phyloP scores from a whole-genome alignment of 2,888 invertebrate species.

The Cantharis lateralis region DNA sequence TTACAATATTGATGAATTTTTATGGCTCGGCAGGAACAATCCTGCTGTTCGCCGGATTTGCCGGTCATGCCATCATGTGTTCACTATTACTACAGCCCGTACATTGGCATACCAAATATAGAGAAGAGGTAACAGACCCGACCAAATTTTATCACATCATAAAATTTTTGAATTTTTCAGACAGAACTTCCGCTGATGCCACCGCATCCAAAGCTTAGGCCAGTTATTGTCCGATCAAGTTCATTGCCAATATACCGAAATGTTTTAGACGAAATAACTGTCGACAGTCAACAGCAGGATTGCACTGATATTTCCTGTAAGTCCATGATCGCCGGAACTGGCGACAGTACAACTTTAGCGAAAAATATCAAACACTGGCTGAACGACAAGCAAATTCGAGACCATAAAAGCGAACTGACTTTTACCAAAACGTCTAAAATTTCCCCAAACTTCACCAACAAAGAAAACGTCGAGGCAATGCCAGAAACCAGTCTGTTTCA shows the following conservation, averaged over 20 bases:
- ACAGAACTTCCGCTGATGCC: background rate
- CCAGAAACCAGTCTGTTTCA: background rate
- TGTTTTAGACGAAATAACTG: background rate
- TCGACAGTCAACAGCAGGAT: background rate
- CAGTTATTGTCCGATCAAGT: background rate
- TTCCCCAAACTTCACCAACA: background rate
- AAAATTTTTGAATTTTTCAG: background rate
- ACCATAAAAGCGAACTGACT: background rate
- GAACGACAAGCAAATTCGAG: background rate
- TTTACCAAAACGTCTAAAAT: background rate
- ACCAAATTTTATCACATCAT: too few relatives aligned
- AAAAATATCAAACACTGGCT: background rate
- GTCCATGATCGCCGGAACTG: background rate
- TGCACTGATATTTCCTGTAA: background rate
- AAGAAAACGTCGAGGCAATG: background rate
- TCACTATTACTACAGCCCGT: slow-evolving; percentile 74
- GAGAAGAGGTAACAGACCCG: slow-evolving; percentile 36
- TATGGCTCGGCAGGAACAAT: slow-evolving; percentile 71
- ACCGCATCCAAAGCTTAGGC: background rate
- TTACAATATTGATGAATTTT: slow-evolving; percentile 63
- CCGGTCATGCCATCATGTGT: slow-evolving; percentile 70
- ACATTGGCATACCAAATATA: slow-evolving; percentile 69
- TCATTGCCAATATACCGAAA: background rate
- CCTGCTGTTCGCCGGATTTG: slow-evolving; percentile 68
- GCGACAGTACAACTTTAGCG: background rate